Conservation (phyloP, 2,888 invertebrate genomes). For the Acleris sparsana region DNA sequence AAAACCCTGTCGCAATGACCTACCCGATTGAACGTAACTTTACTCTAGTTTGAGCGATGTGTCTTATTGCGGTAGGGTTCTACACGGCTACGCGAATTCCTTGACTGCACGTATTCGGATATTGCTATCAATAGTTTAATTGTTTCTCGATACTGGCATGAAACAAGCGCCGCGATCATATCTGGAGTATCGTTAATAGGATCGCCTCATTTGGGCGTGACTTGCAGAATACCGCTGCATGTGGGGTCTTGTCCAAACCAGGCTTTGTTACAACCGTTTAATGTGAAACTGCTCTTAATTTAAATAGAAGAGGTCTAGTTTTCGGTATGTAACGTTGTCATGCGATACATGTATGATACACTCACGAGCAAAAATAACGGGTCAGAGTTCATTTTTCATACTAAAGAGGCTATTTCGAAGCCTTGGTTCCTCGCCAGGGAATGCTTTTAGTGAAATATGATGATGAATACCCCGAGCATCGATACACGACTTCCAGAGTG, state of each 20-base stretch:
- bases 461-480: too few relatives aligned
- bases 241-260: constrained; percentile 62
- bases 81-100: too few relatives aligned
- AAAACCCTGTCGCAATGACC: too few relatives aligned
- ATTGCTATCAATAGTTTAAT: constrained; percentile 32
- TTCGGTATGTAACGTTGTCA: not conserved
- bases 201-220: constrained; percentile 75
- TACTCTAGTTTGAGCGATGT: too few relatives aligned
- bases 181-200: constrained; percentile 69
- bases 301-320: not conserved
- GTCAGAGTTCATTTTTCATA: too few relatives aligned
- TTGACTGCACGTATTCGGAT: constrained; percentile 21
- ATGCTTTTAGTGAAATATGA: too few relatives aligned
- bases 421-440: too few relatives aligned
- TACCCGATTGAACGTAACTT: too few relatives aligned
- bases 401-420: too few relatives aligned
- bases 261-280: constrained; percentile 8
- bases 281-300: not conserved
- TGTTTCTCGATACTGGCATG: constrained; percentile 39
- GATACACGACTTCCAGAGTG: too few relatives aligned
- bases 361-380: too few relatives aligned
- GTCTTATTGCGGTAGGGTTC: too few relatives aligned
- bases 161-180: constrained; percentile 48
- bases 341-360: constrained; percentile 3
- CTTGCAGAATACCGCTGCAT: constrained; percentile 63